A percentile compares a stretch with the other conserved stretches of the same genome.
Evolutionary conservation across 2,113 vertebrate species (phyloP).

Genomic region (Motacilla tschutschensis): DNA sequence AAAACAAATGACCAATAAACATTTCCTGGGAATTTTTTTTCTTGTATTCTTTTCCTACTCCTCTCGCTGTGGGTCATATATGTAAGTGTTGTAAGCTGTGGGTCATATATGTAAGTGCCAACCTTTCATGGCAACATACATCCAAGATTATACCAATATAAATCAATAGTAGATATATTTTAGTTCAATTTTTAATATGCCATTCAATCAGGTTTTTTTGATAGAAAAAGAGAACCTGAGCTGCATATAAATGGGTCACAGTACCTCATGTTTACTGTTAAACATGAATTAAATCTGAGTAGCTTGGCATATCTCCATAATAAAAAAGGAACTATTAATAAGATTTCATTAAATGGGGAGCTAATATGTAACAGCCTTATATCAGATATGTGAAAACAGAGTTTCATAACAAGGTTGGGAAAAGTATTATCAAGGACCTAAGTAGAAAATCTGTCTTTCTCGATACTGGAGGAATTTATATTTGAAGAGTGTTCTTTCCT

Average conservation of each 20-base stretch:
- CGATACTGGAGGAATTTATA: conserved; percentile 66
- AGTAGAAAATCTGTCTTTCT: conserved; percentile 52
- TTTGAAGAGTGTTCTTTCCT: conserved; percentile 75
- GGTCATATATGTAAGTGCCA: neutral
- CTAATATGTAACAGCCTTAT: conserved; percentile 53
- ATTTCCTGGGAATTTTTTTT: neutral
- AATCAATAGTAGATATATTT: neutral
- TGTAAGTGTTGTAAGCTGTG: neutral
- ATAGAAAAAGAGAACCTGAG: neutral
- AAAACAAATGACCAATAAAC: neutral
- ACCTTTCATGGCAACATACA: neutral
- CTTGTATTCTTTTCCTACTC: neutral
- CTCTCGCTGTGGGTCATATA: neutral
- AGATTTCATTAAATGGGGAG: conserved; percentile 55
- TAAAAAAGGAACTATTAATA: conserved; percentile 58
- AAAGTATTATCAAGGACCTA: conserved; percentile 40
- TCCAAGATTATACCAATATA: neutral
- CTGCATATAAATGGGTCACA: conserved; percentile 41
- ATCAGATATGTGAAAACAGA: conserved; percentile 65
- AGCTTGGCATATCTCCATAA: conserved; percentile 40
- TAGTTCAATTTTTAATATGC: neutral
- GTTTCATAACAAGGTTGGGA: conserved; percentile 55
- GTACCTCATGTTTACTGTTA: conserved; percentile 44
- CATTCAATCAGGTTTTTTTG: neutral
- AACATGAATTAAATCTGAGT: conserved; percentile 49